A percentile compares a stretch with the other conserved stretches of the same genome.
Conservation (phyloP, 1,140 invertebrate genomes). For the Proctacanthus coquilletti region DNA sequence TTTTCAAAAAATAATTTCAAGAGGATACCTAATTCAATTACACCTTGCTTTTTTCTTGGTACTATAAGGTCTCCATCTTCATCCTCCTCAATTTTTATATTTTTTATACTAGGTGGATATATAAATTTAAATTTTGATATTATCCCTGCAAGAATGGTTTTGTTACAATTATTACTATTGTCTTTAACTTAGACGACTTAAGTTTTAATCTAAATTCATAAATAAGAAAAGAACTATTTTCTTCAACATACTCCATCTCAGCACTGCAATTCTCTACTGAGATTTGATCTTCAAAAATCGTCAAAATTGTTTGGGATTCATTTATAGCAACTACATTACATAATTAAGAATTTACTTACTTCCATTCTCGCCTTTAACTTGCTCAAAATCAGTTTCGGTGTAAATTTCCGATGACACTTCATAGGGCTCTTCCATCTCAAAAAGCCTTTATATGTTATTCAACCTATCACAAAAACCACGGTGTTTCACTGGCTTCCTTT, state of each 20-base stretch:
- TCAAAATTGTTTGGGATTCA: too few species aligned
- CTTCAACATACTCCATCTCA: too few species aligned
- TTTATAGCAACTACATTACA: constrained; percentile 5
- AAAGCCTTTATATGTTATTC: too few species aligned
- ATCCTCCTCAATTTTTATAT: constrained; percentile 31
- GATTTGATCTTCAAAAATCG: too few species aligned
- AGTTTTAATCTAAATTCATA: too few species aligned
- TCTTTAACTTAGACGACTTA: too few species aligned
- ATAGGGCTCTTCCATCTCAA: too few species aligned
- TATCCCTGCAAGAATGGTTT: constrained; percentile 28
- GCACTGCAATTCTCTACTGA: too few species aligned
- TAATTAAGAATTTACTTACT: constrained; percentile 18
- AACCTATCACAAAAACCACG: too few species aligned
- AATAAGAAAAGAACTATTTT: too few species aligned
- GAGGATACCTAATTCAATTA: constrained; percentile 31
- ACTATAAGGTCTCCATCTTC: constrained; percentile 32
- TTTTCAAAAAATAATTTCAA: neutral
- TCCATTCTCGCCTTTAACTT: constrained; percentile 20
- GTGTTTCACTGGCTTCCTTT: too few species aligned
- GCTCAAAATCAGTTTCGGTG: constrained; percentile 33
- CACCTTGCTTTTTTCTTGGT: constrained; percentile 22
- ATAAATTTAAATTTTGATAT: constrained; percentile 41
- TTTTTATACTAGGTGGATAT: constrained; percentile 23
- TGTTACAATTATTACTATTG: constrained; percentile 6
- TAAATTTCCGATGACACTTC: constrained; percentile 44